phyloP scores from a whole-genome alignment of 2,888 invertebrate genomes.

The Caenorhabditis wallacei region DNA sequence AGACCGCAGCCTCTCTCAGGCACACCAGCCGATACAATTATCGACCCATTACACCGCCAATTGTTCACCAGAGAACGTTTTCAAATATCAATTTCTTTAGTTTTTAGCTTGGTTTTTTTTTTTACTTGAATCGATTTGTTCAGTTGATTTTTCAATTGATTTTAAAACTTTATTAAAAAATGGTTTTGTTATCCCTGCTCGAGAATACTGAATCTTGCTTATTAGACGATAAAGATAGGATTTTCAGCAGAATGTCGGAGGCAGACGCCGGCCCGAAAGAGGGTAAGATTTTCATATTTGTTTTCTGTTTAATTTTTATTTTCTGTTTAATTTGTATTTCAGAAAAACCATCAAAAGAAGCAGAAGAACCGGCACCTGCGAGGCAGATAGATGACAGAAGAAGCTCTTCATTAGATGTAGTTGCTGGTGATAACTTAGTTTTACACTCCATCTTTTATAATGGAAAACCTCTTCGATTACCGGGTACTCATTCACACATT shows the following conservation, averaged over 20 bases:
- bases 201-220: too few species aligned
- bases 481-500: slow-evolving; percentile 14
- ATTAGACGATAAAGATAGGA: too few species aligned
- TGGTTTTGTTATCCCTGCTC: too few species aligned
- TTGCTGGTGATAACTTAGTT: not conserved
- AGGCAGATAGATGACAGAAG: slow-evolving; percentile 19
- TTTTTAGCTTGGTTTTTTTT: not conserved
- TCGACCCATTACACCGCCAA: not conserved
- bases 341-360: slow-evolving; percentile 30
- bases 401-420: slow-evolving; percentile 30
- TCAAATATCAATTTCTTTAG: too few species aligned
- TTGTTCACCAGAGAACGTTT: not conserved
- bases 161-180: too few species aligned
- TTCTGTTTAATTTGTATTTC: not conserved
- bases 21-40: not conserved
- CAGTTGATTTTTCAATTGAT: too few species aligned
- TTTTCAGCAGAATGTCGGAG: slow-evolving; percentile 56
- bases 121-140: too few species aligned
- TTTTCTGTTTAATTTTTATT: not conserved
- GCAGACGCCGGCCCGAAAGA: slow-evolving; percentile 35
- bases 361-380: slow-evolving; percentile 24
- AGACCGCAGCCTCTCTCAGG: not conserved
- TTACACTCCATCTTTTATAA: slow-evolving; percentile 31
- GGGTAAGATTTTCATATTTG: not conserved
- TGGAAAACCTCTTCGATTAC: slow-evolving; percentile 33